Base-by-base conservation (phyloP, 2,888 invertebrate species). In the Cephalotes varians region DNA sequence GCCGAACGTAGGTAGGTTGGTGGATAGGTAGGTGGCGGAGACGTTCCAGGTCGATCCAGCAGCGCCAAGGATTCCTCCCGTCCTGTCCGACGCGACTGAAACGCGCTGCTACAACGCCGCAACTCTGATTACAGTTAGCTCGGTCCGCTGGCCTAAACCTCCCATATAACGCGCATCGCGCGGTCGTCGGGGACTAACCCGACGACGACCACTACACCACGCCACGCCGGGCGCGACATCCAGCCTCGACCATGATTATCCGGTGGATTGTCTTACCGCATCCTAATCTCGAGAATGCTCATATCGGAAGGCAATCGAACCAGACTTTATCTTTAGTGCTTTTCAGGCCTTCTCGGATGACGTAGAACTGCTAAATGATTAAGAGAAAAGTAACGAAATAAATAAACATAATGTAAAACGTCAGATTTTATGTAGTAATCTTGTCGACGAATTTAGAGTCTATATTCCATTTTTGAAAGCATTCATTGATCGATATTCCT, bases 51-150 rank as follows among this genome's bases (percentile, higher is more conserved):
- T 69, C 83, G 77, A 85, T 80, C 83, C 73, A 87, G 80, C 76
- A 83, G 51, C 82, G 81, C 74, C 83, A 73, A 83, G 85, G 85
- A 85, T 84, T 81, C 80, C 86, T 79, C 77, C 86, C 65, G 67
- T 83, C 80, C 81, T 69, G 54, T 37, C 76, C 81, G 49, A 82
- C 82, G 77, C 82, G 76, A 81, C 60, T 71, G 65, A 71, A 89
- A 90, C 92, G 91, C 90, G 90, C 88, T 90, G 88, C 90, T 90
- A 90, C 90, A 91, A 90, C 91, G 90, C 86, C 88, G 62, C 91
- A 89, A 90, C 92, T 92, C 92, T 93, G 93, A 94, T 93, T 93
- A 93, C 92, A 92, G 92, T 93, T 93, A 92, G 92, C 88, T 88
- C 93, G 92, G 91, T 92, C 92, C 91, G 91, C 91, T 93, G 94